Conservation (phyloP, 1,140 invertebrate genomes). For the Xylocopa sonorina region DNA sequence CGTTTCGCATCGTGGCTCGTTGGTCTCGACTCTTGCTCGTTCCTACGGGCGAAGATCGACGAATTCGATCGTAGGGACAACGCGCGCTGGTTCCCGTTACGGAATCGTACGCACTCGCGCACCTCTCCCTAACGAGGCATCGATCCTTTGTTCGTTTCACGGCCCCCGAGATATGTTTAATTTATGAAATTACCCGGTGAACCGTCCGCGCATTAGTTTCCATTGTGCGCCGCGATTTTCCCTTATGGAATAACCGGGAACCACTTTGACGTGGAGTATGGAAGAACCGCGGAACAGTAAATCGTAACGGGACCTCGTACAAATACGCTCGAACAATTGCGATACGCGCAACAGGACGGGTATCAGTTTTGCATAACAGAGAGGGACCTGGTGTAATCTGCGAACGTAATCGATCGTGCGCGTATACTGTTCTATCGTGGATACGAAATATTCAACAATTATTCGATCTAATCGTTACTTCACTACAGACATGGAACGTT, state of each 20-base stretch:
- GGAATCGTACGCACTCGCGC: conserved; percentile 26
- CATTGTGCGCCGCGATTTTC: conserved; percentile 24
- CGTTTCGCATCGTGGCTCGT: not conserved
- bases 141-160: conserved; percentile 42
- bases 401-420: not conserved
- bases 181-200: conserved; percentile 42
- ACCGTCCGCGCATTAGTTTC: conserved; percentile 6
- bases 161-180: conserved; percentile 41
- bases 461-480: too few species aligned
- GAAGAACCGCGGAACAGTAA: conserved; percentile 15
- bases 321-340: not conserved
- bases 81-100: conserved; percentile 34
- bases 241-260: conserved; percentile 23
- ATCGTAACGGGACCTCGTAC: conserved; percentile 19
- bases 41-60: conserved; percentile 23
- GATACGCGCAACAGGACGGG: not conserved
- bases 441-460: too few species aligned
- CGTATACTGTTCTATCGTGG: too few species aligned
- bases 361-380: not conserved
- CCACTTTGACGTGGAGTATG: conserved; percentile 20
- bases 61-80: conserved; percentile 17
- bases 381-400: not conserved
- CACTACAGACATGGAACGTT: too few species aligned
- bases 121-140: conserved; percentile 33
- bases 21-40: conserved; percentile 20